Conservation (phyloP, 2,113 vertebrate species). For the Stomatorhinus ivindoensis region DNA sequence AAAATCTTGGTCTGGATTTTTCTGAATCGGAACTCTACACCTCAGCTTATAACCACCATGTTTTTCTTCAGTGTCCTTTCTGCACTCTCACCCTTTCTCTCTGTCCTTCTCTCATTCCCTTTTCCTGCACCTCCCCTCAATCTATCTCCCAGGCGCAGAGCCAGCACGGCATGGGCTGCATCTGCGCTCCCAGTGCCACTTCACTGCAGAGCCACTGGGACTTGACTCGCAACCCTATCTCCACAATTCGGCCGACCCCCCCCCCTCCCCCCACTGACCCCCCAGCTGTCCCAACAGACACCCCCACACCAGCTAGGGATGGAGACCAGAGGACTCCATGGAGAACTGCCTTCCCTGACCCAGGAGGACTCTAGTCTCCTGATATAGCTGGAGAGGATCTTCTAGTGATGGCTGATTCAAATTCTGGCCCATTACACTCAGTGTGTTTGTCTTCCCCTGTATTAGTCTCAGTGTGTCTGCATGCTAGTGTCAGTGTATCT, state of each 20-base stretch:
- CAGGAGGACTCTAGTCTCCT: not conserved
- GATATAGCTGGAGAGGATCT: not conserved
- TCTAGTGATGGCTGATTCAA: not conserved
- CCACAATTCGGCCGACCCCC: not conserved
- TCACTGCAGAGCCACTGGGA: constrained; percentile 5
- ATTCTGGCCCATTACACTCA: not conserved
- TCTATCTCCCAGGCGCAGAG: constrained; percentile 1
- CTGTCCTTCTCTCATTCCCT: not conserved
- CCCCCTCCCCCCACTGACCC: not conserved
- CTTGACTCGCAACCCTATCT: not conserved
- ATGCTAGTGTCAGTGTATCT: not conserved
- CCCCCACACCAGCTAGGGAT: constrained; percentile 38
- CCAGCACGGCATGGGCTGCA: not conserved
- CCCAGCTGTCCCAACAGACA: not conserved
- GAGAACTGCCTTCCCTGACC: not conserved
- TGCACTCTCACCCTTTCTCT: not conserved
- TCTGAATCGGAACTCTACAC: not conserved
- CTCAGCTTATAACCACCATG: not conserved
- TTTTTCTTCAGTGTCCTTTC: not conserved
- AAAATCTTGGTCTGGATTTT: not conserved
- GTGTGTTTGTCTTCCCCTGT: not conserved
- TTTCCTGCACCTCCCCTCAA: not conserved
- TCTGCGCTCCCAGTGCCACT: constrained; percentile 8
- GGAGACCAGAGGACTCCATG: not conserved
- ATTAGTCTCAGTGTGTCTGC: constrained; percentile 6